These are phyloP conservation scores for Synergus itoensis DNA, from an alignment of 2,888 invertebrate species.

Conservation along the genomic window DNA sequence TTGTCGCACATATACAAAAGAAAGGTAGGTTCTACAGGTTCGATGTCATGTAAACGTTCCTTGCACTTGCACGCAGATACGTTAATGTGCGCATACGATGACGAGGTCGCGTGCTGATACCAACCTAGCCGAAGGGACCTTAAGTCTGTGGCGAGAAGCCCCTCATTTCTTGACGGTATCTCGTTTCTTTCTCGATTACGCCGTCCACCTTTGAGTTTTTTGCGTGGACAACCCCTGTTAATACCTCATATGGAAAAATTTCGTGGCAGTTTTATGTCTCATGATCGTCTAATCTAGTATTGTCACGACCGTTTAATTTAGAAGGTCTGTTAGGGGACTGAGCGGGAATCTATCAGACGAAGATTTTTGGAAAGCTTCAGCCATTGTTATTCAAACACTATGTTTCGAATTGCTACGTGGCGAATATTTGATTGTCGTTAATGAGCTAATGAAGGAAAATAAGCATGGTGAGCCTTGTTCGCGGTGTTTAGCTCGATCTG, in stretches of 20 bases:
- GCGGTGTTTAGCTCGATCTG: slow-evolving; percentile 51
- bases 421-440: slow-evolving; percentile 16
- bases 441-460: slow-evolving; percentile 22
- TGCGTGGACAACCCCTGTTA: slow-evolving; percentile 47
- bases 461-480: slow-evolving; percentile 47
- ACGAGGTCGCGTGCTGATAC: slow-evolving; percentile 61
- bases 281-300: too few species aligned
- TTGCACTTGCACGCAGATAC: slow-evolving; percentile 54
- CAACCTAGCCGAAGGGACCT: slow-evolving; percentile 64
- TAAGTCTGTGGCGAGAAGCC: slow-evolving; percentile 76
- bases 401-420: neutral
- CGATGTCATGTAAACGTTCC: slow-evolving; percentile 35
- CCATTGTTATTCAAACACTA: neutral
- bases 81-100: slow-evolving; percentile 49
- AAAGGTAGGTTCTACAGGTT: slow-evolving; percentile 42
- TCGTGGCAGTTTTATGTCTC: neutral
- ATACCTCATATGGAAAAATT: slow-evolving; percentile 24
- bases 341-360: neutral
- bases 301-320: too few species aligned
- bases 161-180: slow-evolving; percentile 69
- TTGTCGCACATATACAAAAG: slow-evolving; percentile 36
- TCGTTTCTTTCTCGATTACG: slow-evolving; percentile 70
- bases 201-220: slow-evolving; percentile 55
- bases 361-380: neutral
- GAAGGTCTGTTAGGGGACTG: too few species aligned